Percentiles rank a stretch among this genome's conserved stretches.
phyloP scores from a whole-genome alignment of 2,888 invertebrate genomes.

The Toxonevra muliebris region DNA sequence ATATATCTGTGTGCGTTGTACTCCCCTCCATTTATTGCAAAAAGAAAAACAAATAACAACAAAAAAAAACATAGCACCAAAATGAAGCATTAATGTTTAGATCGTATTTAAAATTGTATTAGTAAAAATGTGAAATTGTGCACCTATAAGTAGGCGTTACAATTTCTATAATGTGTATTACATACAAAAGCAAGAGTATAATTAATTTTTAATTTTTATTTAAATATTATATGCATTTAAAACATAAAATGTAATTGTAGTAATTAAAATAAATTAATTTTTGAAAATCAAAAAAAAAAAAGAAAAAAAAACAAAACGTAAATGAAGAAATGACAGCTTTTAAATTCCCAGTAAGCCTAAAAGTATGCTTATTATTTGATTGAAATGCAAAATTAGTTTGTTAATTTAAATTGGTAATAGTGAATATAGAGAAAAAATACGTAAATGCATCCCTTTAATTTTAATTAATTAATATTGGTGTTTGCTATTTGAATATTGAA shows the following conservation, averaged over 20 bases:
- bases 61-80: too few species aligned
- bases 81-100: constrained; percentile 35
- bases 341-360: too few species aligned
- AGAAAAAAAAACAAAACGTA: constrained; percentile 10
- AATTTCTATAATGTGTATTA: not conserved
- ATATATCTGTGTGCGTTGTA: constrained; percentile 44
- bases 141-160: constrained; percentile 21
- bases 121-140: constrained; percentile 3
- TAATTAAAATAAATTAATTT: not conserved
- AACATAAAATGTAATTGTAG: not conserved
- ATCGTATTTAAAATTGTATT: not conserved
- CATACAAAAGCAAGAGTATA: too few species aligned
- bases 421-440: too few species aligned
- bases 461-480: too few species aligned
- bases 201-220: not conserved
- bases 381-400: too few species aligned
- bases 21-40: constrained; percentile 35
- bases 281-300: not conserved
- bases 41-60: too few species aligned
- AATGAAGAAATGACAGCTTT: too few species aligned
- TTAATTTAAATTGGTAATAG: too few species aligned
- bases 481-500: too few species aligned
- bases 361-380: too few species aligned
- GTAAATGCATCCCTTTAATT: too few species aligned
- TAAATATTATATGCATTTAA: not conserved